Base-by-base conservation (phyloP, 2,797 vertebrate species). In the Periparus ater region DNA sequence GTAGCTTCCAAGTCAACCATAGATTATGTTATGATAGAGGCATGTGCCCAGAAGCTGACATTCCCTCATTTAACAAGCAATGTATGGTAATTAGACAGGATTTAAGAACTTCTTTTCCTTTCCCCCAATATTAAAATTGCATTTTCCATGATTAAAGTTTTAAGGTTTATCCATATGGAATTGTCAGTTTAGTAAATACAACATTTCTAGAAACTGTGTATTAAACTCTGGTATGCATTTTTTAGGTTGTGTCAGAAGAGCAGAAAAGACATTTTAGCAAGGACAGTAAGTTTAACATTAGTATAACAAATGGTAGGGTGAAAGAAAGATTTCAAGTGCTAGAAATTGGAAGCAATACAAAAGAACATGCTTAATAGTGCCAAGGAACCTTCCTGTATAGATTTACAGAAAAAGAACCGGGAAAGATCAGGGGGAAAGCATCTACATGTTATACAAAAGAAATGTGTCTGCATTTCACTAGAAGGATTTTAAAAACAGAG, bases 51-150 rank as follows among this genome's bases (percentile, higher is more conserved):
- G 23, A 63, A 89, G 23, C 11, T 66, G 54, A 58, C 12, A 65
- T 29, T 60, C 17, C 22, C 38, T 51, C 47, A 58, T 42, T 48
- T 71, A 77, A 44, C 3, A 68, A 45, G 34, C 22, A 71, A 47
- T 13, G 11, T 2, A 77, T 7, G 7, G 11, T 18, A 87, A 91
- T 48, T 12, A 51, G 3, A 72, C 7, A 70, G 10, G 12, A 71
- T 48, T 91, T 68, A 55, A 63, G 3, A 67, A 78, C 18, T 19
- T 54, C 8, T 57, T 38, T 67, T 11, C 17, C 6, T 34, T 32
- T 11, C 3, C 9, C 11, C 3, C 14, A 27, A 0, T 36, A 67
- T 4, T 54, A 66, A 72, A 84, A 74, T 2, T 47, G 10, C 7
- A 40, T 74, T 91, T 89, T 77, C 34, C 15, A 57, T 76, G n/a